These are phyloP conservation scores for Drosophila ogumai DNA, from an alignment of 1,140 invertebrate genomes.

Conservation along the genomic window DNA sequence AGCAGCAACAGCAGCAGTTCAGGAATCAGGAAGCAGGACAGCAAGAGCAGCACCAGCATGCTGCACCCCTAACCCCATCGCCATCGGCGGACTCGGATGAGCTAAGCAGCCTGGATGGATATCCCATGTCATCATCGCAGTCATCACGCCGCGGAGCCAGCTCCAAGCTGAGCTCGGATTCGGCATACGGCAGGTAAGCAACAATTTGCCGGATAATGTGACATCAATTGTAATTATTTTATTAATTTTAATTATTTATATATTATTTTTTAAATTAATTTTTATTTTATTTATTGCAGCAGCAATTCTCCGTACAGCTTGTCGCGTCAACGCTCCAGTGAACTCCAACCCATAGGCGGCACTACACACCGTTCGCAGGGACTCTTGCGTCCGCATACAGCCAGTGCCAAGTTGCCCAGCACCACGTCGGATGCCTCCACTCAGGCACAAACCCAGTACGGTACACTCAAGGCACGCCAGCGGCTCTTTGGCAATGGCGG, in stretches of 20 bases:
- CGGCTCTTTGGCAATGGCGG: constrained; percentile 43
- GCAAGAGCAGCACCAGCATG: background rate
- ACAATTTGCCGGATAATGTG: too few species aligned
- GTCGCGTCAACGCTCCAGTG: constrained; percentile 73
- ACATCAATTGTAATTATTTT: too few species aligned
- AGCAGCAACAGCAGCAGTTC: background rate
- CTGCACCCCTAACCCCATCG: constrained; percentile 42
- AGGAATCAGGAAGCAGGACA: constrained; percentile 11
- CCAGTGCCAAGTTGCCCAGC: constrained; percentile 44
- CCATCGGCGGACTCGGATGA: constrained; percentile 78
- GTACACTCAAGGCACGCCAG: constrained; percentile 62
- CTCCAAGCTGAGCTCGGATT: constrained; percentile 86
- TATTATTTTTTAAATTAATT: background rate
- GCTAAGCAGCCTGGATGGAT: constrained; percentile 77
- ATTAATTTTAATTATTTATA: too few species aligned
- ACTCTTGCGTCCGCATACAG: constrained; percentile 55
- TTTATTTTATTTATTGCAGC: constrained; percentile 38
- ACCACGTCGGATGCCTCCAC: constrained; percentile 57
- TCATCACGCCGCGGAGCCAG: constrained; percentile 62
- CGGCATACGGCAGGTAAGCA: constrained; percentile 89
- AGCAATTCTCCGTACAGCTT: constrained; percentile 68
- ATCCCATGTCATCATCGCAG: constrained; percentile 75
- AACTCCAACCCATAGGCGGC: constrained; percentile 32
- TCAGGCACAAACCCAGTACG: constrained; percentile 59
- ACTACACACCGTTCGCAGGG: constrained; percentile 28